Evolutionary conservation across 2,888 invertebrate genomes (phyloP).

Genomic region (Scrobipalpa atriplicella): DNA sequence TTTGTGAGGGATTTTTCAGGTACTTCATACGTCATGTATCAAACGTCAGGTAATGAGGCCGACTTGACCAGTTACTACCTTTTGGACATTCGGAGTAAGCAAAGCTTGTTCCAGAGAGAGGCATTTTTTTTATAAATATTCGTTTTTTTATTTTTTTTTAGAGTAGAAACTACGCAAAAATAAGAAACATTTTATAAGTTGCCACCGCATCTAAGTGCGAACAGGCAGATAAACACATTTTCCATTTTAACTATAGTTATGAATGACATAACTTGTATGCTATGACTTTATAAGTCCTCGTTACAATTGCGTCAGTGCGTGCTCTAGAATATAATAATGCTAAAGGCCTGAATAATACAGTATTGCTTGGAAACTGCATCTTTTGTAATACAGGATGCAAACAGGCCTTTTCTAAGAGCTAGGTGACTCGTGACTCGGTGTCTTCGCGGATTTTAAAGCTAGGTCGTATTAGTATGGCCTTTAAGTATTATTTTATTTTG

Average conservation of each 20-base stretch:
- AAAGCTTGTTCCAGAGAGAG: too few species aligned
- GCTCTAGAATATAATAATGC: not conserved
- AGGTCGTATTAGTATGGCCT: not conserved
- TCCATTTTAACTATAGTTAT: too few species aligned
- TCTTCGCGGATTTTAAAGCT: not conserved
- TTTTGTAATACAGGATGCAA: conserved; percentile 11
- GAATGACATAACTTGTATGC: too few species aligned
- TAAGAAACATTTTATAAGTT: too few species aligned
- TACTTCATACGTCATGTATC: not conserved
- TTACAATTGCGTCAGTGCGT: not conserved
- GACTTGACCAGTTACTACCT: too few species aligned
- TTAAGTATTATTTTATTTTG: not conserved
- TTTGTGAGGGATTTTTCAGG: not conserved
- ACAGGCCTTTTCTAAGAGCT: not conserved
- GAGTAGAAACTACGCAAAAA: too few species aligned
- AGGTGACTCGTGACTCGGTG: not conserved
- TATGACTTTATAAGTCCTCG: not conserved
- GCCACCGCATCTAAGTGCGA: too few species aligned
- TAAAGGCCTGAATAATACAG: not conserved
- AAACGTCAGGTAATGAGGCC: too few species aligned
- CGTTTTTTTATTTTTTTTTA: too few species aligned
- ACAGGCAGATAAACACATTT: too few species aligned
- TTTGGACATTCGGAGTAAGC: too few species aligned
- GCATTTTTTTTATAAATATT: too few species aligned
- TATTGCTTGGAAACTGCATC: conserved; percentile 9